phyloP scores from a whole-genome alignment of 2,797 vertebrate species.

The Melanotaenia nigrans region DNA sequence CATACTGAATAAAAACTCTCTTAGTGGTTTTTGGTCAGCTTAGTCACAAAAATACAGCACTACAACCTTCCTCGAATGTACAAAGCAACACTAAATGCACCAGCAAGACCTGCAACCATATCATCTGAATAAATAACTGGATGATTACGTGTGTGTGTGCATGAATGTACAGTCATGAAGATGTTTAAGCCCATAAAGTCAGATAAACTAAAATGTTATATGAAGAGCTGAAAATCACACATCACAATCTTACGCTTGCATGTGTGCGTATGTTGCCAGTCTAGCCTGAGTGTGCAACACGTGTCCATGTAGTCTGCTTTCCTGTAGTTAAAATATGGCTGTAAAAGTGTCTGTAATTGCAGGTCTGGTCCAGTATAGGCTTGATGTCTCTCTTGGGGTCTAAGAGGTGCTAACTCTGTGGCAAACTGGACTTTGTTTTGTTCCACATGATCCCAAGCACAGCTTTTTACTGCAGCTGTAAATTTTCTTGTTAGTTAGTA shows the following conservation, averaged over 20 bases:
- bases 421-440: slow-evolving; percentile 64
- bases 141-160: too few species aligned
- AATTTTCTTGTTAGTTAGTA: slow-evolving; percentile 39
- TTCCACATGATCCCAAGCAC: slow-evolving; percentile 35
- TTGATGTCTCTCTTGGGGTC: slow-evolving; percentile 52
- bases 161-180: too few species aligned
- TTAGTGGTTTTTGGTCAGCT: too few species aligned
- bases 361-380: slow-evolving; percentile 36
- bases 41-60: too few species aligned
- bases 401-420: slow-evolving; percentile 56
- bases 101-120: too few species aligned
- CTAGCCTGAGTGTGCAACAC: neutral
- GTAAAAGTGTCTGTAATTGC: slow-evolving; percentile 42
- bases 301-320: slow-evolving; percentile 9
- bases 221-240: too few species aligned
- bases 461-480: slow-evolving; percentile 56
- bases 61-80: too few species aligned
- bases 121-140: too few species aligned
- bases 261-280: neutral
- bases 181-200: too few species aligned
- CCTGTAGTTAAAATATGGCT: slow-evolving; percentile 37
- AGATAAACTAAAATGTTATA: too few species aligned
- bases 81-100: too few species aligned
- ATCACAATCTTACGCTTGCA: neutral
- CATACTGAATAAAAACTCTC: too few species aligned